Base-by-base conservation (phyloP, 2,888 invertebrate species). In the Silvanus unidentatus region DNA sequence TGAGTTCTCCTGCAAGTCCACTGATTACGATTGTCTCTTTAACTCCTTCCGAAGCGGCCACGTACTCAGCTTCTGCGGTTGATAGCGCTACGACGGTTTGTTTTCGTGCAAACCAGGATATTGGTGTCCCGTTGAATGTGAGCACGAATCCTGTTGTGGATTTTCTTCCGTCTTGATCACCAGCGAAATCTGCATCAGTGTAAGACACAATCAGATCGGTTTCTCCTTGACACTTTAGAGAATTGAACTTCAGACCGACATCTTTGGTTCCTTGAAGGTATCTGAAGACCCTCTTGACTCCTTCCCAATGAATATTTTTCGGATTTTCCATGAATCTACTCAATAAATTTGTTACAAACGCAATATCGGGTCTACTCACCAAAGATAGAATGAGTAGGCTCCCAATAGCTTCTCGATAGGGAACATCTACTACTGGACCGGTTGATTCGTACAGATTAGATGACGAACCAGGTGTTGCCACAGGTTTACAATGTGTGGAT, bases 31-130 rank as follows among this genome's bases (percentile, higher is more conserved):
- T 5, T 8, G 8, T 8, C 47, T 58, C 59, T 41, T 50, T 49
- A 8, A 44, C 38, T 45, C 47, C 47, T n/a, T 52, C 47, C 2
- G 48, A 47, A 12, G 50, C 45, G 28, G 50, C 45, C 15, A 52
- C 38, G 22, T 55, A 58, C 44, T 63, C 59, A 10, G 62, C 55
- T 39, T 60, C 60, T 2, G 59, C 54, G 4, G 48, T 49, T 6
- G 54, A 62, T 2, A 50, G 42, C 1, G 60, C 49, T 2, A 61
- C 56, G 8, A 57, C 48, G 28, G 51, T 40, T 44, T 63, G 61
- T 45, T 49, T 47, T 45, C 54, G 39, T 5, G 55, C 50, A 36
- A 45, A 42, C 59, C 60, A 60, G 6, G 39, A 40, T 1, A 62
- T 47, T 12, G 61, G 58, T 36, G 58, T 55, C 32, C 48, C 52